These are phyloP conservation scores for Labrus mixtus DNA, from an alignment of 2,113 vertebrate genomes.

Conservation along the genomic window DNA sequence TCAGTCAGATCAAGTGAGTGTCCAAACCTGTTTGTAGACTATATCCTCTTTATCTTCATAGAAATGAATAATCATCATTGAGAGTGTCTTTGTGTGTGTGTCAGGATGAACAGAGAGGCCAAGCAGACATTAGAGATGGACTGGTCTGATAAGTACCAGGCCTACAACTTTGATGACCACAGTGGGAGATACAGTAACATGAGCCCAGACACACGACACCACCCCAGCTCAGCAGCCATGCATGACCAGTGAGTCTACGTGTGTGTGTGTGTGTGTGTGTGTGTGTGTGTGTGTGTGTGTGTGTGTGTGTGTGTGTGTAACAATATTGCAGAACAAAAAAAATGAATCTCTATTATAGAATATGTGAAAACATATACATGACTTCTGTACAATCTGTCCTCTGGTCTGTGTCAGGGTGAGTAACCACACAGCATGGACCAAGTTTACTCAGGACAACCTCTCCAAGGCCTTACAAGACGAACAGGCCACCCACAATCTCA, in stretches of 20 bases:
- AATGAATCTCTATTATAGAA: background rate
- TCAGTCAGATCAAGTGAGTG: conserved; percentile 89
- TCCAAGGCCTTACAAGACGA: conserved; percentile 83
- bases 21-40: background rate
- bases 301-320: background rate
- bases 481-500: conserved; percentile 83
- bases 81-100: conserved; percentile 2
- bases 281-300: too few relatives aligned
- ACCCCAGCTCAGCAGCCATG: conserved; percentile 83
- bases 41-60: too few relatives aligned
- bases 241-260: conserved; percentile 87
- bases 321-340: too few relatives aligned
- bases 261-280: too few relatives aligned
- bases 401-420: conserved; percentile 81
- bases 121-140: conserved; percentile 89
- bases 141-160: conserved; percentile 92
- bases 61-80: background rate
- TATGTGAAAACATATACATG: too few relatives aligned
- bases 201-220: conserved; percentile 84
- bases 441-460: conserved; percentile 88
- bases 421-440: conserved; percentile 83
- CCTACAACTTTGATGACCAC: conserved; percentile 85
- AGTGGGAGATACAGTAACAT: conserved; percentile 82
- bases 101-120: conserved; percentile 86
- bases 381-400: background rate